These are phyloP conservation scores for Lysiphlebus fabarum DNA, from an alignment of 1,140 invertebrate species.

Conservation along the genomic window DNA sequence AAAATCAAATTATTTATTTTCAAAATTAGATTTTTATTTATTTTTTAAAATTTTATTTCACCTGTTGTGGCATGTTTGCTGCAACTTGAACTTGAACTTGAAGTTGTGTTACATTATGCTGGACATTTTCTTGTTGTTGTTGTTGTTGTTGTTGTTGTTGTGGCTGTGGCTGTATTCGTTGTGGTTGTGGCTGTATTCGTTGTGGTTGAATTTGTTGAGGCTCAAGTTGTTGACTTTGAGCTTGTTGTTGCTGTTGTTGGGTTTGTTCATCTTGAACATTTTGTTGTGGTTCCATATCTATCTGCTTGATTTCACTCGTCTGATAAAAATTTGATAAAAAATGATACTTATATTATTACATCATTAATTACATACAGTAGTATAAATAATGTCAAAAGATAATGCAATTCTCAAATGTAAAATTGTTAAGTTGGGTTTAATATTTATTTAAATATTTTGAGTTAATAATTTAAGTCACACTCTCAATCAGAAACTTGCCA, in stretches of 20 bases:
- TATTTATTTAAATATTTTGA: no score
- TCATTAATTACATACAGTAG: no score
- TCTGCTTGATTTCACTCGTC: slow-evolving; percentile 15
- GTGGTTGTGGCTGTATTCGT: slow-evolving; percentile 52
- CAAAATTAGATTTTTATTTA: no score
- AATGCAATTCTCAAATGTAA: no score
- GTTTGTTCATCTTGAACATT: slow-evolving; percentile 53
- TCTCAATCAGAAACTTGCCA: no score
- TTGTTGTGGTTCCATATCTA: slow-evolving; percentile 26
- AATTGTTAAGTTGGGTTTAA: no score
- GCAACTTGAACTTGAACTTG: slow-evolving; percentile 57
- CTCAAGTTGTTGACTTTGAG: slow-evolving; percentile 39
- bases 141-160: slow-evolving; percentile 40
- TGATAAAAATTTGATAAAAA: no score
- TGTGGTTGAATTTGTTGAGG: slow-evolving; percentile 48
- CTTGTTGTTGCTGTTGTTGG: slow-evolving; percentile 49
- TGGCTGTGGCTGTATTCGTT: slow-evolving; percentile 48
- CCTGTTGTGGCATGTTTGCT: slow-evolving; percentile 60
- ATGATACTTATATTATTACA: no score
- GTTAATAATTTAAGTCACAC: no score
- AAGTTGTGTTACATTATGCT: slow-evolving; percentile 52
- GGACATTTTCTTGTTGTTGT: slow-evolving; percentile 44
- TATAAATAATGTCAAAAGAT: no score
- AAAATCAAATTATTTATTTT: no score
- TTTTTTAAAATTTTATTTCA: no score